Evolutionary conservation across 2,888 invertebrate genomes (phyloP).

Genomic region (Phaedon cochleariae): DNA sequence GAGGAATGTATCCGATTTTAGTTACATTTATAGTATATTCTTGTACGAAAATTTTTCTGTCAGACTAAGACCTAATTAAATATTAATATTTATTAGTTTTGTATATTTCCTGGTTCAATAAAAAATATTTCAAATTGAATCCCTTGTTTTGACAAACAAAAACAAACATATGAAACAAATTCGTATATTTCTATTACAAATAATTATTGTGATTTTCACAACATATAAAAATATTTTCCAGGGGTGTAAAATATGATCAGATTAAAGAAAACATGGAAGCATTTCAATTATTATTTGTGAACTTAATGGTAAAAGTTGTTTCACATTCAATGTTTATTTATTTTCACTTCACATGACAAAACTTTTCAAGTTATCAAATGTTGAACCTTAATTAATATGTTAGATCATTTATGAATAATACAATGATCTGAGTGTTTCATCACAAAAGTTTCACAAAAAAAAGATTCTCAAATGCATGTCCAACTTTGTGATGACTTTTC

Average conservation of each 20-base stretch:
- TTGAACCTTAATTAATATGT: too few species aligned
- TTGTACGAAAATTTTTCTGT: conserved; percentile 33
- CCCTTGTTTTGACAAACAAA: neutral
- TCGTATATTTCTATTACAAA: neutral
- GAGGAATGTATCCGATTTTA: conserved; percentile 31
- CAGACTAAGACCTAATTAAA: neutral
- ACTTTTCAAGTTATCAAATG: too few species aligned
- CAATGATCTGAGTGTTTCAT: too few species aligned
- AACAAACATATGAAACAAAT: neutral
- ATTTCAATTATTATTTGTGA: neutral
- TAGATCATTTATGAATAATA: too few species aligned
- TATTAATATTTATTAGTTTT: conserved; percentile 3
- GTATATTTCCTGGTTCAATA: neutral
- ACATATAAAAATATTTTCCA: neutral
- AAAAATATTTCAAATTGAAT: neutral
- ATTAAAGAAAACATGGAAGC: neutral
- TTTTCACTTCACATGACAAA: too few species aligned
- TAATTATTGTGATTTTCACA: neutral
- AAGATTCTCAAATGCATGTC: too few species aligned
- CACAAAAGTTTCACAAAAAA: too few species aligned
- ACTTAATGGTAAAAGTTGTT: too few species aligned
- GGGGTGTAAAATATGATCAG: neutral
- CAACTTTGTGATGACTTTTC: too few species aligned
- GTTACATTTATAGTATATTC: conserved; percentile 38
- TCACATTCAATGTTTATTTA: too few species aligned